Evolutionary conservation across 1,140 invertebrate species (phyloP).

Genomic region (Hydropsyche tenuis): DNA sequence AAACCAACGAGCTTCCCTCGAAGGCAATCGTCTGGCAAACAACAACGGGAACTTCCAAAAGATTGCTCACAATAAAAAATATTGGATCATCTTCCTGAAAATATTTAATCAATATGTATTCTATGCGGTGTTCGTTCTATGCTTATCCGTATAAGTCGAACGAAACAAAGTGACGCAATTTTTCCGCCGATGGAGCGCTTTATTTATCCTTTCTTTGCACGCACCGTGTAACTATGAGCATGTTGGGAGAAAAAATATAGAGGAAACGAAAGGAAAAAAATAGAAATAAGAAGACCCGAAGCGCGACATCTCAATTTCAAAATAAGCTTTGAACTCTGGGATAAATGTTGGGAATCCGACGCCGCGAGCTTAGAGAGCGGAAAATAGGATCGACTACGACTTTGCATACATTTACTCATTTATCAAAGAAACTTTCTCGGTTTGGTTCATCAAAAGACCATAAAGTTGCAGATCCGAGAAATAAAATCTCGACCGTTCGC

Average conservation of each 20-base stretch:
- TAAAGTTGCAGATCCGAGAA: constrained; percentile 15
- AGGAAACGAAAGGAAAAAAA: neutral
- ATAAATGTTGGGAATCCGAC: constrained; percentile 13
- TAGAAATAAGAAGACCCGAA: neutral
- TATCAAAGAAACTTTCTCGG: constrained; percentile 28
- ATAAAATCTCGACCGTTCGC: neutral
- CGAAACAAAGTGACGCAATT: neutral
- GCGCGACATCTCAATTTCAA: constrained; percentile 34
- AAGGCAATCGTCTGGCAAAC: too few species aligned
- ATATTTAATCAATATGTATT: too few species aligned
- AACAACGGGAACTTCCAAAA: too few species aligned
- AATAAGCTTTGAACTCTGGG: constrained; percentile 30
- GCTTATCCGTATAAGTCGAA: too few species aligned
- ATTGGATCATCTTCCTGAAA: too few species aligned
- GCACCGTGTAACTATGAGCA: neutral
- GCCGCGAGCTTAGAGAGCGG: constrained; percentile 22
- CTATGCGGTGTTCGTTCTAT: too few species aligned
- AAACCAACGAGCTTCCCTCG: too few species aligned
- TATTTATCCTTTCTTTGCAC: neutral
- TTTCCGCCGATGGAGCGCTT: neutral
- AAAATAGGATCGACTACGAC: constrained; percentile 32
- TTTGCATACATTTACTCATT: constrained; percentile 35
- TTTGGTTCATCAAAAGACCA: constrained; percentile 32
- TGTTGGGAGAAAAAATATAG: neutral
- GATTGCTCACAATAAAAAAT: too few species aligned